Conservation (phyloP, 2,113 vertebrate genomes). For the Oenanthe melanoleuca region DNA sequence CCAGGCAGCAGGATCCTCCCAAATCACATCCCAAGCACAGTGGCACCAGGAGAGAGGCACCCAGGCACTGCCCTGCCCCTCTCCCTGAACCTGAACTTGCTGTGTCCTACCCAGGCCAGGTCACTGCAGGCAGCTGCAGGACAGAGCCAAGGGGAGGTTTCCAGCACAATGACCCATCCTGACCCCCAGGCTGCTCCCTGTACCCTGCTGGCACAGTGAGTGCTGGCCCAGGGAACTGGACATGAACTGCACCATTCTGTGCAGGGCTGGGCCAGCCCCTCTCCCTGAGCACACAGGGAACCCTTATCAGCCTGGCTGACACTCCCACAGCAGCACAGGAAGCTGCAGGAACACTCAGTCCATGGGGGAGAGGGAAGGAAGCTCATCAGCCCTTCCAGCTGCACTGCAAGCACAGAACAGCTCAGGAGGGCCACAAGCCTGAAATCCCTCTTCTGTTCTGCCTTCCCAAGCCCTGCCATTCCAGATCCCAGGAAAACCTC, state of each 20-base stretch:
- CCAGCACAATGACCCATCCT: neutral
- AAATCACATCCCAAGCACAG: neutral
- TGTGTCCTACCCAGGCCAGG: neutral
- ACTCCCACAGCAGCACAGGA: neutral
- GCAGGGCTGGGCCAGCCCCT: neutral
- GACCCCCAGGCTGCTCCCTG: neutral
- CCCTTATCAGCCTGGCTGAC: accelerated
- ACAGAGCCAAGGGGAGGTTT: neutral
- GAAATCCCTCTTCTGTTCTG: accelerated
- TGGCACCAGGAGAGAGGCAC: neutral
- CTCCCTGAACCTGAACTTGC: neutral
- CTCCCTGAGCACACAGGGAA: neutral
- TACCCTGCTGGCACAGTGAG: neutral
- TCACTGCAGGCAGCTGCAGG: neutral
- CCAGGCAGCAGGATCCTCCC: neutral
- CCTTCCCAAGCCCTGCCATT: neutral
- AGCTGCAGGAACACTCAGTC: neutral
- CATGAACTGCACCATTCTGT: neutral
- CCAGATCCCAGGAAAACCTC: neutral
- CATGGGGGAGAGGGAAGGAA: neutral
- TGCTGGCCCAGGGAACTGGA: neutral
- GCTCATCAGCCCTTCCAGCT: neutral
- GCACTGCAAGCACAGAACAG: neutral
- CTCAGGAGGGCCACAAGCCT: accelerated
- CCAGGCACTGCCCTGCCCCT: accelerated